Evolutionary conservation across 2,113 vertebrate species (phyloP).

Genomic region (Zonotrichia leucophrys): DNA sequence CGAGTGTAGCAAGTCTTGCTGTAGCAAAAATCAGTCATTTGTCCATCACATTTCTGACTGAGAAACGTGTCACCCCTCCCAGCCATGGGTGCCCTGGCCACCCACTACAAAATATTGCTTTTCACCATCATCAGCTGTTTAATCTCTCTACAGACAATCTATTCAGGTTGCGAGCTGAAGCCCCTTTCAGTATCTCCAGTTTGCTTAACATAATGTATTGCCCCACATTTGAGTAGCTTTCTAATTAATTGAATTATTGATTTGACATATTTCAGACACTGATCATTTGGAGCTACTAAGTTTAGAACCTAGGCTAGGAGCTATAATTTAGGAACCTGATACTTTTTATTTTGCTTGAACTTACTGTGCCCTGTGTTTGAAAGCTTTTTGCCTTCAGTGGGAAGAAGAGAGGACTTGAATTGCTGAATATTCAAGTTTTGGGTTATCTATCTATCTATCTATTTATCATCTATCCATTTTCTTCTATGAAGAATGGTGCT

Average conservation of each 20-base stretch:
- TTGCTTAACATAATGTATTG: not conserved
- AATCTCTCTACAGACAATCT: not conserved
- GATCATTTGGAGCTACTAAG: not conserved
- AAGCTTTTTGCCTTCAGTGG: not conserved
- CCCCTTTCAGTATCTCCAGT: not conserved
- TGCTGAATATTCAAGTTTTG: not conserved
- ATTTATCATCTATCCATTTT: not conserved
- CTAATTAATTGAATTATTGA: constrained; percentile 23
- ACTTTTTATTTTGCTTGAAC: not conserved
- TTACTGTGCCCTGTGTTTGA: not conserved
- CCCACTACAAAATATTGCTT: not conserved
- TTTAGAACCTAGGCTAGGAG: not conserved
- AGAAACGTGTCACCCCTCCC: not conserved
- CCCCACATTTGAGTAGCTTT: not conserved
- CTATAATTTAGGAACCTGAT: not conserved
- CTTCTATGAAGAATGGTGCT: not conserved
- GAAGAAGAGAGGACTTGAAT: not conserved
- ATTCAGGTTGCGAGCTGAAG: not conserved
- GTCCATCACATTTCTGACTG: not conserved
- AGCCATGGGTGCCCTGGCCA: not conserved
- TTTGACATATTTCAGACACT: not conserved
- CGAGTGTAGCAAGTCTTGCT: not conserved
- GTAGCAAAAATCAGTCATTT: not conserved
- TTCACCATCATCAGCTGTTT: not conserved
- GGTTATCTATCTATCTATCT: not conserved